Percentiles rank a stretch among this genome's conserved stretches.
Evolutionary conservation across 2,888 invertebrate genomes (phyloP).

Genomic region (Leptogaster cylindrica): DNA sequence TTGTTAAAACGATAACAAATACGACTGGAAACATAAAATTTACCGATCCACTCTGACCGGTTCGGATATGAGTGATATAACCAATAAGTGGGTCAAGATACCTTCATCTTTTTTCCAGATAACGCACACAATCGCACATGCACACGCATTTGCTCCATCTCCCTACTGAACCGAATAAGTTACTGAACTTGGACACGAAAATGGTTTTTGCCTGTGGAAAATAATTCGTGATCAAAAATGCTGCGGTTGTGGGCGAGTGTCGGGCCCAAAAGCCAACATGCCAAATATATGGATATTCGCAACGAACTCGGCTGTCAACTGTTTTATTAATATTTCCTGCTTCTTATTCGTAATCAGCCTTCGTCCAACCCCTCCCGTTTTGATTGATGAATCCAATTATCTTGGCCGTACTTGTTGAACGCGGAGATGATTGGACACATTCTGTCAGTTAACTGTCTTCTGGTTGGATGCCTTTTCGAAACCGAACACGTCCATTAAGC

Average conservation of each 20-base stretch:
- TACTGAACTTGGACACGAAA: background rate
- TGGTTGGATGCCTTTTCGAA: no score
- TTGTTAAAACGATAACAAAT: constrained; percentile 10
- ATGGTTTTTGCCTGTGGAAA: background rate
- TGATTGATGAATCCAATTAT: constrained; percentile 33
- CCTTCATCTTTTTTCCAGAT: constrained; percentile 14
- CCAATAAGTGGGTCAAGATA: constrained; percentile 28
- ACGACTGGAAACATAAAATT: constrained; percentile 23
- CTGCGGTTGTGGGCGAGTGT: background rate
- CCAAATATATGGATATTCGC: constrained; percentile 24
- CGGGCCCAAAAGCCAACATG: constrained; percentile 19
- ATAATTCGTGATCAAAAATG: background rate
- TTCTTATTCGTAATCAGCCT: constrained; percentile 27
- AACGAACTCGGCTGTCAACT: constrained; percentile 17
- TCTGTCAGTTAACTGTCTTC: no score
- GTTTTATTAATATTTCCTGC: constrained; percentile 36
- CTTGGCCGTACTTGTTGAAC: constrained; percentile 22
- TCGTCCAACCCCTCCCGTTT: constrained; percentile 10
- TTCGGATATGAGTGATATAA: background rate
- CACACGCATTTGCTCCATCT: background rate
- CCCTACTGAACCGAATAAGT: background rate
- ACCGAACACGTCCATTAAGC: no score
- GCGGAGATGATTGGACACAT: constrained; percentile 6
- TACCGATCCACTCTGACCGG: constrained; percentile 14
- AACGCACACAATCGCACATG: constrained; percentile 10